A percentile compares a stretch with the other conserved stretches of the same genome.
phyloP scores from a whole-genome alignment of 2,113 vertebrate genomes.

The Vulpes lagopus region DNA sequence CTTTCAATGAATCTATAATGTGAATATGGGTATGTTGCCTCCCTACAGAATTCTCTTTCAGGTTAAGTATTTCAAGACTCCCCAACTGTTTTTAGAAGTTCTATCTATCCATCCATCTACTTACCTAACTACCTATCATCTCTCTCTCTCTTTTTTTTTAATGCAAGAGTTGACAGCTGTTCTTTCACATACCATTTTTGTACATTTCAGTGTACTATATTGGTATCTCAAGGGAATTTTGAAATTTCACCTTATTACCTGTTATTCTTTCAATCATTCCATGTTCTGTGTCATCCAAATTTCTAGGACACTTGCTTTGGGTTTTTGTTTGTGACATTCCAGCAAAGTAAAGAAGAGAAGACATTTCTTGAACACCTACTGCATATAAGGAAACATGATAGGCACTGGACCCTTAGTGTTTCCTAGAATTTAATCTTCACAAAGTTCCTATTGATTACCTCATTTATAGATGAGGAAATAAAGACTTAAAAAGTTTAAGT shows the following conservation, averaged over 20 bases:
- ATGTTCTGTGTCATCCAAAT: not conserved
- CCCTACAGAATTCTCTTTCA: not conserved
- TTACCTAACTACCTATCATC: not conserved
- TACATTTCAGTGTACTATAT: not conserved
- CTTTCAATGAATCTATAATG: not conserved
- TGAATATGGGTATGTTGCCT: not conserved
- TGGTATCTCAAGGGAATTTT: not conserved
- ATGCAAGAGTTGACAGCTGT: not conserved
- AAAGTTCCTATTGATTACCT: not conserved
- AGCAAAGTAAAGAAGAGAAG: not conserved
- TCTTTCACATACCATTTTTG: slow-evolving; percentile 20
- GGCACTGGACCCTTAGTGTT: not conserved
- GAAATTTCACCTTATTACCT: not conserved
- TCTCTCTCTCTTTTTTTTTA: not conserved
- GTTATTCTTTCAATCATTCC: not conserved
- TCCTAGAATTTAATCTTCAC: not conserved
- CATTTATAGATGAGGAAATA: not conserved
- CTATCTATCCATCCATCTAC: not conserved
- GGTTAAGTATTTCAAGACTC: not conserved
- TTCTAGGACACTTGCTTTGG: not conserved
- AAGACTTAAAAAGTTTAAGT: not conserved
- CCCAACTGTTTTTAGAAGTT: not conserved
- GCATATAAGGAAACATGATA: not conserved
- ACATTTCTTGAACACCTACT: not conserved
- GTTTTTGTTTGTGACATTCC: not conserved